Evolutionary conservation across 2,888 invertebrate genomes (phyloP), one percentile per base, ranked within the genome.

Genomic region (Trichacis sp.): DNA sequence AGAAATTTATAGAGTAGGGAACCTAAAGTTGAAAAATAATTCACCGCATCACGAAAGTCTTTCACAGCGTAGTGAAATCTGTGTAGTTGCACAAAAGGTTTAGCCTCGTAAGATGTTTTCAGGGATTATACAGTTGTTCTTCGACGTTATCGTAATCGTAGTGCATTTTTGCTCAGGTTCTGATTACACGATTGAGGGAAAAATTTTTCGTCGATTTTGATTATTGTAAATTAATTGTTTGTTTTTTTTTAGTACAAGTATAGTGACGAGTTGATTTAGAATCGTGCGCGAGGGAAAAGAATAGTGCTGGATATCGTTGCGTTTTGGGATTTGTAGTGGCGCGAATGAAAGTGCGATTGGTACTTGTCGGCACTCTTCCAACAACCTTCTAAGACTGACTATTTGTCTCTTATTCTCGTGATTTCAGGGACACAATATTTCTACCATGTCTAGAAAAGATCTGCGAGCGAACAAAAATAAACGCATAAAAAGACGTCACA

Each of bases 321-420:
- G n/a, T n/a, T n/a, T n/a, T n/a, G 24, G 8, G 4, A 5, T 24
- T 29, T 47, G 20, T 47, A 33, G 30, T 18, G 48, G 33, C 17
- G 48, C 29, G 48, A 48, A 48, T 48, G 48, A 33, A 30, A 18
- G 55, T 20, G 47, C 19, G 38, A 55, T 14, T 38, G 58, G 49
- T 51, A 57, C 56, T 62, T 33, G 33, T 33, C 58, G 51, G 51
- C 42, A 51, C 59, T 48, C 68, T 68, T 69, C 65, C 67, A 71
- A 67, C 71, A 70, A 69, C 67, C 74, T 70, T 74, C 73, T n/a
- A 78, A 79, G 79, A 78, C 79, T 79, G 79, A 79, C 73, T 69
- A 73, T 72, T 75, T 72, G 3, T 72, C 72, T 76, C 72, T 73
- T 69, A 58, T 65, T 69, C 58, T 57, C 49, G 60, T 66, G 58